Evolutionary conservation across 2,113 vertebrate genomes (phyloP).

Genomic region (Zeus faber): DNA sequence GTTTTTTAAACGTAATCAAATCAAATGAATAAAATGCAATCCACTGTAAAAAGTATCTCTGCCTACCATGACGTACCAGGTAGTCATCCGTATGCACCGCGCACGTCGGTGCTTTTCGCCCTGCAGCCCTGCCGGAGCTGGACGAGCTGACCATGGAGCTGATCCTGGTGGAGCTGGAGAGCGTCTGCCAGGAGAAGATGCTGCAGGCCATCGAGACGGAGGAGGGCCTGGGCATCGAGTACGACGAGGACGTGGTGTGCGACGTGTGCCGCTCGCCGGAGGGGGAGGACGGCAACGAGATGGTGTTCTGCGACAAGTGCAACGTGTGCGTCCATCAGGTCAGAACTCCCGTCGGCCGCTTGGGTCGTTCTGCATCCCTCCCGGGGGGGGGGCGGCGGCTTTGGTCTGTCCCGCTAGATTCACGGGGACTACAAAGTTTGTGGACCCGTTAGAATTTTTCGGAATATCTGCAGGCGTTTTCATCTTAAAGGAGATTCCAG

Average conservation of each 20-base stretch:
- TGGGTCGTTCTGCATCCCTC: too few species aligned
- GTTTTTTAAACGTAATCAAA: too few species aligned
- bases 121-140: constrained; percentile 84
- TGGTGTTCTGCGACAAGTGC: constrained; percentile 99
- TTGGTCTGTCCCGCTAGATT: not conserved
- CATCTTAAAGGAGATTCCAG: too few species aligned
- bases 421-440: not conserved
- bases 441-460: not conserved
- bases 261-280: constrained; percentile 95
- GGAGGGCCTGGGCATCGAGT: constrained; percentile 96
- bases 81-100: not conserved
- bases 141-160: constrained; percentile 91
- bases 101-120: too few species aligned
- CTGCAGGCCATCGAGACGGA: constrained; percentile 89
- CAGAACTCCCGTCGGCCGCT: constrained; percentile 5
- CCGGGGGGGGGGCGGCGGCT: too few species aligned
- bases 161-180: constrained; percentile 90
- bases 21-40: too few species aligned
- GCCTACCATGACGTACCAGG: not conserved
- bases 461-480: too few species aligned
- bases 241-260: constrained; percentile 95
- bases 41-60: too few species aligned
- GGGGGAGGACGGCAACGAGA: constrained; percentile 96
- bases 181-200: constrained; percentile 90
- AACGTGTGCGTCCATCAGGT: constrained; percentile 98